Evolutionary conservation across 2,888 invertebrate genomes (phyloP), one percentile per base, ranked within the genome.

Genomic region (Drosophila pseudotalamancana): DNA sequence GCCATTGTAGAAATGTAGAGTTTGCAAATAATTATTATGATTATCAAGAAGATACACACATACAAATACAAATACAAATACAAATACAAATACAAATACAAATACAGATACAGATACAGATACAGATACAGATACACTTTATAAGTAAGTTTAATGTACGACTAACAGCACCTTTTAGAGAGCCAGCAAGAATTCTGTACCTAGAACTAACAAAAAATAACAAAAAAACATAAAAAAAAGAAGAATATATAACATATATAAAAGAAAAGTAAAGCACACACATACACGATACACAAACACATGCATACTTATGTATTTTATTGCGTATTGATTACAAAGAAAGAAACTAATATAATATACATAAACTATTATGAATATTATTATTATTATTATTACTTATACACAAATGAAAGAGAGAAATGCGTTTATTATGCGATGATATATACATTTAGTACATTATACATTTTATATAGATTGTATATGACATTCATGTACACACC

Each of bases 171-270:
- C 74, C 72, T 69, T 25, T 25, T 75, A 86, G 81, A 48, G 59
- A 84, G 78, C 70, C 76, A 80, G 88, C 81, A 86, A 79, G 59
- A 81, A 88, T 89, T 88, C 88, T 84, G 89, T 89, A 89, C 89
- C 88, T 89, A 89, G 69, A 82, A 77, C 69, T 66, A 67, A 59
- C 71, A 67, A 19, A 21, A 53, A 35, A 39, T 46, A 42, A 21
- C 19, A 27, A 45, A 37, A 23, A n/a, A 8, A 3, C 14, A 48
- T 29, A 6, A 6, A 25, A 42, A 34, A 14, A 12, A 11, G 25
- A 1, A 42, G 18, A 19, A 19, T n/a, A 19, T 16, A 32, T 14
- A 31, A 3, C 14, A 25, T 2, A 11, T 3, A 25, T 4, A 23
- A n/a, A 14, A 34, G 23, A 14, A 29, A n/a, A 49, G 25, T 63